Percentiles rank a stretch among this genome's conserved stretches.
Conservation (phyloP, 2,888 invertebrate species). For the Machimus atricapillus region DNA sequence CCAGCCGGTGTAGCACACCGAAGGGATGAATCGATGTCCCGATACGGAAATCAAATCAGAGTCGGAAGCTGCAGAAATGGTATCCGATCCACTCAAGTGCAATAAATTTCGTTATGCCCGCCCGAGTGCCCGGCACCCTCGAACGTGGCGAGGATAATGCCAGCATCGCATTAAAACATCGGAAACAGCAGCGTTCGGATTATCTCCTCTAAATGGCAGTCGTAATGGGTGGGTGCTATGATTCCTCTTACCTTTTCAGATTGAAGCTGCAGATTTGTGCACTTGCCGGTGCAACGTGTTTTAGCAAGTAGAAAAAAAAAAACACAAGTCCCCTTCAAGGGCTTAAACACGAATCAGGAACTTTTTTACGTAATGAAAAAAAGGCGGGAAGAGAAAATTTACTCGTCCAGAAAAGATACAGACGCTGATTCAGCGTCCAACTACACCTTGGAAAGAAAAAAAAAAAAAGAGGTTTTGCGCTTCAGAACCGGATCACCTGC, state of each 20-base stretch:
- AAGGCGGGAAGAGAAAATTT: not conserved
- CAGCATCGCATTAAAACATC: slow-evolving; percentile 1
- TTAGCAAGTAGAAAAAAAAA: not conserved
- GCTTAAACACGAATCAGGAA: not conserved
- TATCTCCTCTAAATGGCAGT: not conserved
- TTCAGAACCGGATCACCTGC: not conserved
- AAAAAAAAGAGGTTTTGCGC: not conserved
- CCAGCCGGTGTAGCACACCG: not conserved
- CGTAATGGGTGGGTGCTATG: not conserved
- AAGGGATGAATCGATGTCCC: slow-evolving; percentile 23
- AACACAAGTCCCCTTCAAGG: not conserved
- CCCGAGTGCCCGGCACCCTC: not conserved
- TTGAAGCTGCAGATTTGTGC: not conserved
- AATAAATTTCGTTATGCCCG: slow-evolving; percentile 12
- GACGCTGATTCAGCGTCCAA: not conserved
- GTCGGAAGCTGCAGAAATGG: slow-evolving; percentile 14
- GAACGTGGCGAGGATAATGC: slow-evolving; percentile 1
- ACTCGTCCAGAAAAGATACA: not conserved
- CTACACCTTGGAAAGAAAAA: not conserved
- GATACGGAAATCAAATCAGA: slow-evolving; percentile 32
- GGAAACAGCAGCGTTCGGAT: not conserved
- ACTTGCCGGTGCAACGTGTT: not conserved
- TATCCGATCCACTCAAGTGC: slow-evolving; percentile 21
- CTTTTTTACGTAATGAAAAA: not conserved
- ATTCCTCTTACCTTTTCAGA: not conserved